phyloP scores from a whole-genome alignment of 2,888 invertebrate genomes.

The Ptycholaimellus sp. region DNA sequence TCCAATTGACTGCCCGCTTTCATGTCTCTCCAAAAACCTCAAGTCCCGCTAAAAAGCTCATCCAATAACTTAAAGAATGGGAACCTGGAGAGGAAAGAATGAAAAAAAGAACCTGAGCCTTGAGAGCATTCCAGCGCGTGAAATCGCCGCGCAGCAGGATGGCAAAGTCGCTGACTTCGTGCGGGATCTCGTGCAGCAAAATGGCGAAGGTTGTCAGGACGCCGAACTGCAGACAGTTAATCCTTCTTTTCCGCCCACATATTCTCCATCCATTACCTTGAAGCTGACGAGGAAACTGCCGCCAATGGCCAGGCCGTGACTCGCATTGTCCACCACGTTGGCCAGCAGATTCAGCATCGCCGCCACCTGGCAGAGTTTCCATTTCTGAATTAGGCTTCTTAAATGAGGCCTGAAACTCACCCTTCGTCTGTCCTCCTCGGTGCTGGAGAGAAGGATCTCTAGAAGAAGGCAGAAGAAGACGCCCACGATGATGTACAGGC shows the following conservation, averaged over 20 bases:
- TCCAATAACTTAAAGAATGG: too few species aligned
- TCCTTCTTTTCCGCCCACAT: too few species aligned
- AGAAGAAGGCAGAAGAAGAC: constrained; percentile 12
- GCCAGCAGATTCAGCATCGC: constrained; percentile 85
- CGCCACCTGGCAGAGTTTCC: constrained; percentile 32
- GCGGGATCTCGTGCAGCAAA: constrained; percentile 81
- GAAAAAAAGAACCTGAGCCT: constrained; percentile 44
- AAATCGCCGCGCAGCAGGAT: constrained; percentile 67
- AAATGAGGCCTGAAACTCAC: too few species aligned
- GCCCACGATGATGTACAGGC: constrained; percentile 13
- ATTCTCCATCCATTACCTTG: constrained; percentile 25
- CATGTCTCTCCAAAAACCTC: too few species aligned
- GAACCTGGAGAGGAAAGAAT: too few species aligned
- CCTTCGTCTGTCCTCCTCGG: constrained; percentile 14
- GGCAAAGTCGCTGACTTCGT: constrained; percentile 96
- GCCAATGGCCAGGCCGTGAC: constrained; percentile 88
- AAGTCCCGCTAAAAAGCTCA: too few species aligned
- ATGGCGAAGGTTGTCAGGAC: constrained; percentile 77
- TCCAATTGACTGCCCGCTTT: too few species aligned
- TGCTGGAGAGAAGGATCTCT: constrained; percentile 12
- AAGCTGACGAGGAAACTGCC: constrained; percentile 80
- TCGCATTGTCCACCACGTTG: constrained; percentile 91
- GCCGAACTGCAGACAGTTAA: constrained; percentile 51
- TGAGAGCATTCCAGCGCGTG: constrained; percentile 72
- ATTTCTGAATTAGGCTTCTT: background rate